Conservation (phyloP, 2,888 invertebrate species). For the Thumatha senex region DNA sequence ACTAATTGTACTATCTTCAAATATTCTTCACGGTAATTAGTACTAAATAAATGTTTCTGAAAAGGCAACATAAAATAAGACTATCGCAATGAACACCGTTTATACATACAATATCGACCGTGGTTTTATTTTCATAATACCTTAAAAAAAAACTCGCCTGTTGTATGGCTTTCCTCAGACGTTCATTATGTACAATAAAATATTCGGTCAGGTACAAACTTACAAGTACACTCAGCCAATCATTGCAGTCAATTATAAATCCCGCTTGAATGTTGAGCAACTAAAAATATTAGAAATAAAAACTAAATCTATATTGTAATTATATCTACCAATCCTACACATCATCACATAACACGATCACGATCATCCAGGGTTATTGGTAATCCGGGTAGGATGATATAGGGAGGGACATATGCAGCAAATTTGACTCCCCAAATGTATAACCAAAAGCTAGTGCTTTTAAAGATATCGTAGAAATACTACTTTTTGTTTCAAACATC, state of each 20-base stretch:
- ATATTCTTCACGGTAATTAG: not conserved
- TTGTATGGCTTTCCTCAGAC: constrained; percentile 41
- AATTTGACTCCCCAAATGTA: too few species aligned
- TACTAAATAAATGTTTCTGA: not conserved
- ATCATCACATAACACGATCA: too few species aligned
- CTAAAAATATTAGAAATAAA: constrained; percentile 20
- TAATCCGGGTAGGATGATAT: too few species aligned
- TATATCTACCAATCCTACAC: too few species aligned
- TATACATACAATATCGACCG: not conserved
- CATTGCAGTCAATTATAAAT: constrained; percentile 87
- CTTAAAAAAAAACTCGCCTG: constrained; percentile 31
- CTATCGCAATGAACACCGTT: not conserved
- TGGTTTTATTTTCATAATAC: too few species aligned
- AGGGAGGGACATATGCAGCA: too few species aligned
- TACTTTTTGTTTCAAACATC: too few species aligned
- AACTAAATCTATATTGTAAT: too few species aligned
- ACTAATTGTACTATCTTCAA: not conserved
- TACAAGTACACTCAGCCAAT: constrained; percentile 86
- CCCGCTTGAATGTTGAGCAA: constrained; percentile 74
- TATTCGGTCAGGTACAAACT: constrained; percentile 86
- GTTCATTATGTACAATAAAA: constrained; percentile 80
- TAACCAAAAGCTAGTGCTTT: too few species aligned
- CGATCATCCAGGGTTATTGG: too few species aligned
- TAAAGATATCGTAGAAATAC: too few species aligned
- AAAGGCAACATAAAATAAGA: not conserved